Base-by-base conservation (phyloP, 2,113 vertebrate genomes). In the Ovis aries region DNA sequence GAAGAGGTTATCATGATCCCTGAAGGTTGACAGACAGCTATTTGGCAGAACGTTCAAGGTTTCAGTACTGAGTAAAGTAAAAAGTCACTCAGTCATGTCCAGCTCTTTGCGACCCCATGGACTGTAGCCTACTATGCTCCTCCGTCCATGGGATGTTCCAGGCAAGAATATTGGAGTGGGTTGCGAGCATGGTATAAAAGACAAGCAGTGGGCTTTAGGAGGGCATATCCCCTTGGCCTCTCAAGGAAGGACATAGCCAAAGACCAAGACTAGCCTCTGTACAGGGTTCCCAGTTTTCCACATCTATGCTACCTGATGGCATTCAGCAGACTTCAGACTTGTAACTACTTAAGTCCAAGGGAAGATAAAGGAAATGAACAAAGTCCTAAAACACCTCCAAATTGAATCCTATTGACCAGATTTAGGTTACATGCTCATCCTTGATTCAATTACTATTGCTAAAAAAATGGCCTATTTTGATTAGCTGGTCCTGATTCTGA, bases 221-320 rank as follows among this genome's bases (percentile, higher is more conserved):
- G 1, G 21, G 0, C 15, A 45, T 5, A 21, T 29, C 11, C 84
- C 3, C 12, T 71, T 78, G 36, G 17, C 16, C 67, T 55, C 80
- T 55, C 55, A 60, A 29, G 6, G 14, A 91, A 83, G 17, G 6
- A 9, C 13, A 43, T 4, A 36, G 3, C 5, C 82, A 11, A 33
- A 80, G 7, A 59, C 6, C 15, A 96, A 57, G 17, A 71, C 1
- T 29, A 83, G 5, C 1, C 8, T 48, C 23, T 31, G 4, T 7
- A 12, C 29, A 8, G 13, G 1, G 19, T 0, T 6, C 1, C 10
- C 36, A 29, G 45, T 55, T 13, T n/a, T 36, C 1, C 13, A 55
- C 7, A 36, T 31, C 1, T 88, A 53, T 11, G 27, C 15, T n/a
- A 19, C 40, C 9, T 25, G 3, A 23, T 55, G 40, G 40, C 11